Conservation (phyloP, 2,888 invertebrate genomes). For the Matsumyia berberina region DNA sequence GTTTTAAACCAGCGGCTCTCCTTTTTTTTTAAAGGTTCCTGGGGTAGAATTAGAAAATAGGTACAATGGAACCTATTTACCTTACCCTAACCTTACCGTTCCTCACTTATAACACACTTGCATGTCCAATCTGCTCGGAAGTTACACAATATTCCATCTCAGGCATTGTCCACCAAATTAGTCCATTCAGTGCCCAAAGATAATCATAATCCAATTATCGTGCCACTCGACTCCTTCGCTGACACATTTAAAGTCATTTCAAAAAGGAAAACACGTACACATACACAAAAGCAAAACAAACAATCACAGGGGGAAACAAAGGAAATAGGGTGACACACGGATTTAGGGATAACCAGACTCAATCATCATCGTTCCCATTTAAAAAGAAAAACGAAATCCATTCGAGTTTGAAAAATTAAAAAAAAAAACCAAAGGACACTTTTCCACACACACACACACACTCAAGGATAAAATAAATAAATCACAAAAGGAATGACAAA, state of each 20-base stretch:
- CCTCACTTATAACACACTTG: too few relatives aligned
- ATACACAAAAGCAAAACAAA: neutral
- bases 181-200: neutral
- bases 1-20: too few relatives aligned
- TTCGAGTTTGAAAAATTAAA: neutral
- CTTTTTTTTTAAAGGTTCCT: too few relatives aligned
- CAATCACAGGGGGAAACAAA: neutral
- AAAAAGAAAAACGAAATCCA: constrained; percentile 52
- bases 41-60: too few relatives aligned
- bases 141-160: neutral
- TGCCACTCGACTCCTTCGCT: constrained; percentile 23
- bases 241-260: constrained; percentile 44
- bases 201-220: constrained; percentile 36
- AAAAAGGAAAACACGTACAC: neutral
- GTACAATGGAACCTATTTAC: too few relatives aligned
- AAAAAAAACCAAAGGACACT: constrained; percentile 11
- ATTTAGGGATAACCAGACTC: constrained; percentile 12
- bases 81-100: too few relatives aligned
- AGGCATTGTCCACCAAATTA: neutral
- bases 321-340: constrained; percentile 10
- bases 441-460: constrained; percentile 6
- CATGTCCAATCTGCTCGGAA: neutral
- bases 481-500: constrained; percentile 53
- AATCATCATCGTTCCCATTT: constrained; percentile 37
- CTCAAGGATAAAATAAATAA: constrained; percentile 60